Evolutionary conservation across 1,140 invertebrate genomes (phyloP), one percentile per base, ranked within the genome.

Genomic region (Plutomurus gul): DNA sequence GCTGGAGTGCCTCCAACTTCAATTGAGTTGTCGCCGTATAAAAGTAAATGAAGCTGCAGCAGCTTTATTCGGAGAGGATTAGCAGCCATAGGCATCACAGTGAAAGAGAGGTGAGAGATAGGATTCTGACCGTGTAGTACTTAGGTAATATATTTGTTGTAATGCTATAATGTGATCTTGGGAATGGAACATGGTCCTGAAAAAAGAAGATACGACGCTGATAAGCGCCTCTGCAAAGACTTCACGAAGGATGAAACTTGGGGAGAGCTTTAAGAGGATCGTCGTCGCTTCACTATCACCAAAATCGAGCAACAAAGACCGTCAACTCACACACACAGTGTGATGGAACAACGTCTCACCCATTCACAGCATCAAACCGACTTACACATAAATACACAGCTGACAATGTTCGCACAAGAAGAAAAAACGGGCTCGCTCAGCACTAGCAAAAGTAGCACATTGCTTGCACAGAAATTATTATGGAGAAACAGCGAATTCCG

Each of bases 361-460:
- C 36, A 65, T 65, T 30, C 56, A 77, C 47, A 43, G 76, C 70
- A 77, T 77, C 65, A 77, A 77, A 77, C 36, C 76, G 72, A 72
- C 22, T 22, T 37, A 33, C 16, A 74, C 30, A 76, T 65, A 47
- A 80, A 80, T 71, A 71, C 46, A 80, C 78, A 80, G 65, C 78
- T 80, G 78, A 80, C 78, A 80, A 49, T 51, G 60, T 80, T 80
- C 78, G 47, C 78, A 80, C 70, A 77, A 37, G 16, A 27, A 70
- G 8, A 40, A 16, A 7, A 40, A 40, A 40, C 39, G 7, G 16
- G 7, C n/a, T n/a, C n/a, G n/a, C n/a, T n/a, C n/a, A n/a, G n/a
- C n/a, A n/a, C n/a, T n/a, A n/a, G n/a, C n/a, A n/a, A n/a, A n/a
- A n/a, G n/a, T n/a, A n/a, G n/a, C n/a, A n/a, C n/a, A n/a, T n/a